These are phyloP conservation scores for Eulemur macaco DNA, from an alignment of 2,113 vertebrate species.

Conservation along the genomic window DNA sequence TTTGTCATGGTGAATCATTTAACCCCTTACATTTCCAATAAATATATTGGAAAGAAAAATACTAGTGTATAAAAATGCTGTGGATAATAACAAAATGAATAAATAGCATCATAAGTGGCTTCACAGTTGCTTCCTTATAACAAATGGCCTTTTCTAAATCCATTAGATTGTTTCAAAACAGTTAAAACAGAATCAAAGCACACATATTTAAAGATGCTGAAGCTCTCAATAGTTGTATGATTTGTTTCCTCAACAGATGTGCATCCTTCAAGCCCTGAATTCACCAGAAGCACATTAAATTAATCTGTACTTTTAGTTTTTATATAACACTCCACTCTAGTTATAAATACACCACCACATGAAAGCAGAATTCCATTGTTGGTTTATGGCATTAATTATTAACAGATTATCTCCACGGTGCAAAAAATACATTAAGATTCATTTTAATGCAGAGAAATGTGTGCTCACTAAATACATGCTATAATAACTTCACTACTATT, in stretches of 20 bases:
- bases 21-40: conserved; percentile 23
- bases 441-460: conserved; percentile 57
- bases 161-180: conserved; percentile 71
- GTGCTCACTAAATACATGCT: conserved; percentile 41
- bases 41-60: conserved; percentile 36
- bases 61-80: conserved; percentile 36
- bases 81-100: conserved; percentile 49
- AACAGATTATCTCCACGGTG: conserved; percentile 44
- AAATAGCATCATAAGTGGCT: conserved; percentile 54
- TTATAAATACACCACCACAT: conserved; percentile 56
- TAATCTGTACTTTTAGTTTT: conserved; percentile 70
- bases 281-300: conserved; percentile 73
- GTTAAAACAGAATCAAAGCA: conserved; percentile 64
- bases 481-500: conserved; percentile 41
- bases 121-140: conserved; percentile 52
- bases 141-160: conserved; percentile 63
- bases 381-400: conserved; percentile 67
- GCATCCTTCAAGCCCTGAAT: conserved; percentile 65
- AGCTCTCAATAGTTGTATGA: conserved; percentile 69
- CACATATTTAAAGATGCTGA: conserved; percentile 59
- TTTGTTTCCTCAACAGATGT: conserved; percentile 78
- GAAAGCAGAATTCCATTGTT: conserved; percentile 43
- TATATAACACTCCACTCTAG: conserved; percentile 62
- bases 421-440: conserved; percentile 45
- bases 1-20: conserved; percentile 31